A percentile compares a stretch with the other conserved stretches of the same genome.
Evolutionary conservation across 1,140 invertebrate species (phyloP).

Genomic region (Drosophila tropicalis): DNA sequence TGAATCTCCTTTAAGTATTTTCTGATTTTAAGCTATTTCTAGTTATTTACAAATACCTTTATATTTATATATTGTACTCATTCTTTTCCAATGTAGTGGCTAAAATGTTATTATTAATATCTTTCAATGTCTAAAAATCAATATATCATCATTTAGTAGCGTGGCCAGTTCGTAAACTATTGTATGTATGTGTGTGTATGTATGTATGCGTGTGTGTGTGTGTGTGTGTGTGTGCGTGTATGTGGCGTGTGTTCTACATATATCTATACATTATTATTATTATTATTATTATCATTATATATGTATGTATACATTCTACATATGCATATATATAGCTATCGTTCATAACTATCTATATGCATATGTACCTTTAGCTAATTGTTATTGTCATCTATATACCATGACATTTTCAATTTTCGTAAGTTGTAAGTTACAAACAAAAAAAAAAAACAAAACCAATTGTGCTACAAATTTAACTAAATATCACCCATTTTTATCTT

Average conservation of each 20-base stretch:
- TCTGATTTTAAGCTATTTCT: constrained; percentile 24
- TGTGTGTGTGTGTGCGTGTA: constrained; percentile 45
- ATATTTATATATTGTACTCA: constrained; percentile 11
- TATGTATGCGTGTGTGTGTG: constrained; percentile 40
- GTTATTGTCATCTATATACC: constrained; percentile 47
- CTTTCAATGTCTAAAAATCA: constrained; percentile 72
- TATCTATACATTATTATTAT: constrained; percentile 12
- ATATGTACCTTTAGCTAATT: constrained; percentile 59
- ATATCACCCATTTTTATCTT: constrained; percentile 82
- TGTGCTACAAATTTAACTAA: constrained; percentile 78
- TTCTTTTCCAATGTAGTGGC: constrained; percentile 53
- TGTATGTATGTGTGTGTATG: constrained; percentile 34
- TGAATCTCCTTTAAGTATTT: constrained; percentile 3
- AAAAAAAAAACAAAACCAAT: constrained; percentile 54
- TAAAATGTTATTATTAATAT: constrained; percentile 70
- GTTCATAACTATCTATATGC: constrained; percentile 22
- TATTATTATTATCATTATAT: constrained; percentile 1
- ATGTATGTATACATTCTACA: constrained; percentile 28
- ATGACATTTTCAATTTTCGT: constrained; percentile 68
- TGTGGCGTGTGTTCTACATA: constrained; percentile 28
- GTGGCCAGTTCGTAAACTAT: constrained; percentile 58
- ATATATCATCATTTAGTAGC: constrained; percentile 62
- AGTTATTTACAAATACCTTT: constrained; percentile 14
- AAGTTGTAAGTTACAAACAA: constrained; percentile 68
- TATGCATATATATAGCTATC: constrained; percentile 23